These are phyloP conservation scores for Agrotis segetum DNA, from an alignment of 2,888 invertebrate species.

Conservation along the genomic window DNA sequence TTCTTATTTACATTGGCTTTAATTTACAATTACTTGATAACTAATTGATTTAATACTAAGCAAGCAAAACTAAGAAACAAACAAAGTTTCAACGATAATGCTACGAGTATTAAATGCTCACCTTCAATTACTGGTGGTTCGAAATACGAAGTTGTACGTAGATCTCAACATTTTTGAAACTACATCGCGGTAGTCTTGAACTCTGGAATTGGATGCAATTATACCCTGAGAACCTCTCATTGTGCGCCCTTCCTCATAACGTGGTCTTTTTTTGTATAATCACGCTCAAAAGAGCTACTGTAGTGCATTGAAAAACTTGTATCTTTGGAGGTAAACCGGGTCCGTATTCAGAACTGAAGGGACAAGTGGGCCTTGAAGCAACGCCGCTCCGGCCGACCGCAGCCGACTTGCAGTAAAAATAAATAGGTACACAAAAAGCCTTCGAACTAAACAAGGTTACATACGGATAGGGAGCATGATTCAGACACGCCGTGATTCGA, in stretches of 20 bases:
- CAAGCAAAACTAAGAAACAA: background rate
- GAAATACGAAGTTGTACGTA: slow-evolving; percentile 3
- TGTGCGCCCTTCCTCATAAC: slow-evolving; percentile 76
- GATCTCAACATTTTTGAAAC: slow-evolving; percentile 32
- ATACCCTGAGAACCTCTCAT: slow-evolving; percentile 60
- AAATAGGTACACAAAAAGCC: slow-evolving; percentile 74
- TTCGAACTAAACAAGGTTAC: slow-evolving; percentile 80
- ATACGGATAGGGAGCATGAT: slow-evolving; percentile 68
- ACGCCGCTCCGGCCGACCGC: slow-evolving; percentile 72
- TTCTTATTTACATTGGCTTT: slow-evolving; percentile 73
- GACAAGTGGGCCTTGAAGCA: slow-evolving; percentile 83
- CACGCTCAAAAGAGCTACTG: slow-evolving; percentile 61
- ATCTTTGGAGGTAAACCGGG: slow-evolving; percentile 83
- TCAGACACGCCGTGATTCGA: slow-evolving; percentile 73
- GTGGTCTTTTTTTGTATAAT: slow-evolving; percentile 66
- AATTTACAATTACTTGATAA: slow-evolving; percentile 15
- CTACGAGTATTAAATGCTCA: slow-evolving; percentile 7
- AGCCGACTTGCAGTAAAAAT: slow-evolving; percentile 77
- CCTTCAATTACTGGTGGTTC: slow-evolving; percentile 2
- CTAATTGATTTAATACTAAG: slow-evolving; percentile 24
- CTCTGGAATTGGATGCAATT: slow-evolving; percentile 58
- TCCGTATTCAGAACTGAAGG: slow-evolving; percentile 80
- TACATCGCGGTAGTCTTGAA: slow-evolving; percentile 40
- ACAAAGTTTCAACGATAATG: background rate
- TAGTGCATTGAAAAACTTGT: slow-evolving; percentile 73